These are phyloP conservation scores for Agonopterix heracliana DNA, from an alignment of 2,888 invertebrate genomes.

Conservation along the genomic window DNA sequence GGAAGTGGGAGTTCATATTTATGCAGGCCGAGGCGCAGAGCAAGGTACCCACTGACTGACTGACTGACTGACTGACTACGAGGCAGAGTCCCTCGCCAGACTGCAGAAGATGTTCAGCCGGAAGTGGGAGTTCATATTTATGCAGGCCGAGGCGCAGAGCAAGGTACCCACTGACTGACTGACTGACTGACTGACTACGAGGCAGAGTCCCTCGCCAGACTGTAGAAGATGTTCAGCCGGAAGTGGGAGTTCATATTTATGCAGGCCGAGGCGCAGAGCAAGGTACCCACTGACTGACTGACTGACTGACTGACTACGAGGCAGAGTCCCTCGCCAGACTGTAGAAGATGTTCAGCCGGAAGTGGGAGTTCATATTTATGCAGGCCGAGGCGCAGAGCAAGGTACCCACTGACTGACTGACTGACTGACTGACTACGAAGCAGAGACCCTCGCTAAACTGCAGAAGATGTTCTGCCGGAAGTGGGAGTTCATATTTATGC, in stretches of 20 bases:
- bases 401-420: too few relatives aligned
- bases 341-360: too few relatives aligned
- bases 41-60: slow-evolving; percentile 44
- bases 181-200: too few relatives aligned
- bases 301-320: too few relatives aligned
- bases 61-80: slow-evolving; percentile 74
- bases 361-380: too few relatives aligned
- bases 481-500: too few relatives aligned
- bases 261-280: slow-evolving; percentile 90
- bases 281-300: slow-evolving; percentile 34
- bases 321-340: too few relatives aligned
- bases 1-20: slow-evolving; percentile 99
- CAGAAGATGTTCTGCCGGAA: too few relatives aligned
- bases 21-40: slow-evolving; percentile 93
- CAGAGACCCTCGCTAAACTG: too few relatives aligned
- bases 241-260: slow-evolving; percentile 99
- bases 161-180: slow-evolving; percentile 42
- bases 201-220: too few relatives aligned
- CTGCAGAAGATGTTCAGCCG: slow-evolving; percentile 99
- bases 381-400: too few relatives aligned
- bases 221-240: slow-evolving; percentile 99
- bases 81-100: slow-evolving; percentile 88
- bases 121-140: slow-evolving; percentile 99
- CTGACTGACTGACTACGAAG: too few relatives aligned
- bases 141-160: slow-evolving; percentile 91